Base-by-base conservation (phyloP, 64 coral and sea anemone species). In the Porites australiensis region DNA sequence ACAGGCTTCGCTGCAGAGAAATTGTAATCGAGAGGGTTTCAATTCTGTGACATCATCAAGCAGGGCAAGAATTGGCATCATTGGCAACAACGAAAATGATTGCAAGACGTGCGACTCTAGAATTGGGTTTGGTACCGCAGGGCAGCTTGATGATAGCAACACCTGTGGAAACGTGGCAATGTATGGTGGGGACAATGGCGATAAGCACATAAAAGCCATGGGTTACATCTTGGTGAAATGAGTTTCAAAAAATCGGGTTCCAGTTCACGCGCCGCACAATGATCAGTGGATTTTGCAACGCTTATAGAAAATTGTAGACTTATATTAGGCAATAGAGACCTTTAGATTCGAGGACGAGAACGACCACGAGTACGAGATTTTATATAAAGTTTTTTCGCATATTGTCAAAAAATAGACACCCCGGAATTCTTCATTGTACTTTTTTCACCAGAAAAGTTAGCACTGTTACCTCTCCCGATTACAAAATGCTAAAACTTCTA, bases 221-320 rank as follows among this genome's bases (percentile, higher is more conserved):
- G 88, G 88, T 8, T 90, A 80, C 22, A 80, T 90, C 15, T 58
- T 90, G 14, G 88, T 90, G 43, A 61, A 90, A 43, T 88, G n/a
- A 23, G 21, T 70, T 20, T 6, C 8, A 18, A 13, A 66, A 66
- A 4, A 18, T 70, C n/a, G 2, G 20, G 21, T n/a, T 23, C 4
- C 13, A 13, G 13, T 4, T 66, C n/a, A 18, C 16, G 16, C 63
- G 2, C 13, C 7, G 58, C 58, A 59, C 13, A 7, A 9, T 59
- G 27, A 37, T 37, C 27, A 37, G 1, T 37, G 27, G 27, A 37
- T 37, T 37, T 37, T 37, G 27, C 27, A 37, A 37, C 27, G 27
- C 27, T 37, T 37, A 37, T 37, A 37, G 27, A 37, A 37, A 37
- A 37, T 37, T 37, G 27, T 37, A 37, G 27, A 37, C 27, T 37